Conservation (phyloP, 92 coral and sea anemone species). For the Phenganax subtilis region DNA sequence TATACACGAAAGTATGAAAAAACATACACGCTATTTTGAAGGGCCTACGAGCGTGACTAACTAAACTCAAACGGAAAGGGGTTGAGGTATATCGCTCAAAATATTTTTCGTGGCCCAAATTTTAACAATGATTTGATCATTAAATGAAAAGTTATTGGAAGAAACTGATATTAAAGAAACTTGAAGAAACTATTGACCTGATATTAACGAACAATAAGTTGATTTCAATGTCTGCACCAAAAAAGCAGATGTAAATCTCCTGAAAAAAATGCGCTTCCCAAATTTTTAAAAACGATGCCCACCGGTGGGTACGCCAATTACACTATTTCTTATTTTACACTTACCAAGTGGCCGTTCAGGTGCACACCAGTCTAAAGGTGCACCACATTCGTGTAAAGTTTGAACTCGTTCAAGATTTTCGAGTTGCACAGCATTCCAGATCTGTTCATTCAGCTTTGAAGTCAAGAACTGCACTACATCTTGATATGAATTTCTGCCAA, state of each 20-base stretch:
- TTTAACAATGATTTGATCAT: too few species aligned
- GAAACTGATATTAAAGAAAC: too few species aligned
- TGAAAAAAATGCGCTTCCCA: too few species aligned
- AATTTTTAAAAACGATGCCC: not conserved
- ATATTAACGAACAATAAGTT: too few species aligned
- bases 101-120: too few species aligned
- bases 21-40: too few species aligned
- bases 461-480: slow-evolving; percentile 30
- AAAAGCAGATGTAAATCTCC: too few species aligned
- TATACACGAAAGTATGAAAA: too few species aligned
- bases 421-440: slow-evolving; percentile 34
- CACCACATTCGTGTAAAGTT: slow-evolving; percentile 37
- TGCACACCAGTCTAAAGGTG: slow-evolving; percentile 30
- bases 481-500: not conserved
- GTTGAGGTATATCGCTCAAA: not conserved
- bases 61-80: not conserved
- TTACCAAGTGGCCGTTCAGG: slow-evolving; percentile 32
- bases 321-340: not conserved
- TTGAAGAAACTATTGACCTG: too few species aligned
- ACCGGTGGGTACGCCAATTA: too few species aligned
- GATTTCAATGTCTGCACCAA: too few species aligned
- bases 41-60: not conserved
- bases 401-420: slow-evolving; percentile 33
- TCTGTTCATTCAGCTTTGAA: slow-evolving; percentile 15
- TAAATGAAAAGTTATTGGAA: too few species aligned